These are phyloP conservation scores for Melolontha melolontha DNA, from an alignment of 2,888 invertebrate species.

Conservation along the genomic window DNA sequence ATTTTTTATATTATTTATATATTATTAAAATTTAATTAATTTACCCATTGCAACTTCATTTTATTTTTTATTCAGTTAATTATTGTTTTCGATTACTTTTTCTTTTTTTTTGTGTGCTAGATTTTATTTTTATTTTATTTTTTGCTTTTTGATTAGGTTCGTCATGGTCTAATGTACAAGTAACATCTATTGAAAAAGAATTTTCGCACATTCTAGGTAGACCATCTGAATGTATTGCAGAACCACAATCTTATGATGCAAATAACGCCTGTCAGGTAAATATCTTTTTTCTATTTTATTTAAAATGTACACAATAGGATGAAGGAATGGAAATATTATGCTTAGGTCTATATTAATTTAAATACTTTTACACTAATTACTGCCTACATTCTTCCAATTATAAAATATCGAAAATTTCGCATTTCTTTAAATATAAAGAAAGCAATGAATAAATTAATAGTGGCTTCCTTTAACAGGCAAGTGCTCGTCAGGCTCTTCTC, in stretches of 20 bases:
- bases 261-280: constrained; percentile 58
- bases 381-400: no score
- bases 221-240: constrained; percentile 58
- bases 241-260: constrained; percentile 58
- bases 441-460: no score
- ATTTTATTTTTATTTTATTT: constrained; percentile 31
- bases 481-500: no score
- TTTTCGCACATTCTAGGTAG: constrained; percentile 58
- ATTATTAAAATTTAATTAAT: not conserved
- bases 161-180: constrained; percentile 36
- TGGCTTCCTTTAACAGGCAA: no score
- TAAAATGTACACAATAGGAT: no score
- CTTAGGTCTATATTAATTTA: no score
- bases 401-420: no score
- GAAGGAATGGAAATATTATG: no score
- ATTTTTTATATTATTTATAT: no score
- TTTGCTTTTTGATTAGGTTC: constrained; percentile 50
- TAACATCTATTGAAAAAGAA: constrained; percentile 54
- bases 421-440: no score
- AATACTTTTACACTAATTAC: no score
- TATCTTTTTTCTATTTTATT: not conserved
- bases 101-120: constrained; percentile 43
- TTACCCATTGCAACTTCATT: not conserved
- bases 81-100: constrained; percentile 14
- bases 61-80: no score